Base-by-base conservation (phyloP, 1,140 invertebrate species). In the Pseudomyrmex cubaensis region DNA sequence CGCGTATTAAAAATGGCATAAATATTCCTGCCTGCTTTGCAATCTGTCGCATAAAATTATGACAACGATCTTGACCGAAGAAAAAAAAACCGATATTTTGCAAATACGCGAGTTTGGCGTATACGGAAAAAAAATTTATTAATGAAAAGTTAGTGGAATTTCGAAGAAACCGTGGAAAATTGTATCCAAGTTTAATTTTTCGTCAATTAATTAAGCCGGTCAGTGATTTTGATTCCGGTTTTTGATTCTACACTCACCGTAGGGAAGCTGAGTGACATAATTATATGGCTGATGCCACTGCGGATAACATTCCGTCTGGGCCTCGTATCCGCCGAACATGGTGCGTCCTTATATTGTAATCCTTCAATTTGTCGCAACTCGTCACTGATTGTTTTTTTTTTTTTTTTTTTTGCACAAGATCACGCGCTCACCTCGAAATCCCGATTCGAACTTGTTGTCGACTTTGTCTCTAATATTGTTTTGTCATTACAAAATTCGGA, bases 261-360 rank as follows among this genome's bases (percentile, higher is more conserved):
- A 94, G 13, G 94, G 93, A 63, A 94, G 86, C 25, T 94, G 93
- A 3, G 93, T 94, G n/a, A 94, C 91, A 73, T 94, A 94, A 83
- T 93, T 93, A 62, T 93, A 94, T 7, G 94, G 94, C 83, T 94
- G 94, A 86, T 94, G 93, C 93, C 93, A 94, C 44, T 94, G 93
- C 2, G 93, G 93, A 89, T 94, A 94, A 76, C 94, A 94, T 82
- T 94, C 93, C 82, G 92, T 75, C 17, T 94, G 94, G 2, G 93
- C 74, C 83, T 94, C 94, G 86, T 94, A 94, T 48, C 93, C 92
- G 35, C 93, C 92, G 59, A 94, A 84, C 93, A 94, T 94, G 54
- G 5, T 77, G 74, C 10, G 12, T 22, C 25, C 10, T 25, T 54
- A 56, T 54, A 57, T 66, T n/a, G 63, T 9, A 2, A 15, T 22